A percentile compares a stretch with the other conserved stretches of the same genome.
These are phyloP conservation scores for Todiramphus saurophagus DNA, from an alignment of 2,113 vertebrate species.

Conservation along the genomic window DNA sequence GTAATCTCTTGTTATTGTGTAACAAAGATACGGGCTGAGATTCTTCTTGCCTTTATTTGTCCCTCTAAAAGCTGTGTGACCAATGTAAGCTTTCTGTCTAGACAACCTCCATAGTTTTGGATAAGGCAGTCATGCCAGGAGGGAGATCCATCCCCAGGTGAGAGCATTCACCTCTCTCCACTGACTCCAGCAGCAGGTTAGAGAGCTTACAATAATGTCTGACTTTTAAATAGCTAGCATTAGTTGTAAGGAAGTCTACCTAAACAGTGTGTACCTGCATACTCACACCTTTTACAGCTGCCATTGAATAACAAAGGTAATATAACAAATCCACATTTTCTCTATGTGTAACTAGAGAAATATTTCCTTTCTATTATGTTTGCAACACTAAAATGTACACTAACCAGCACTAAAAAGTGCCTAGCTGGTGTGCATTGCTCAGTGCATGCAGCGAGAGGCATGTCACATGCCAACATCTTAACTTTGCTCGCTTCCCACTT, in stretches of 20 bases:
- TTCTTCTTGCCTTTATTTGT: neutral
- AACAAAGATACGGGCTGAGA: neutral
- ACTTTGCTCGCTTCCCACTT: conserved; percentile 7
- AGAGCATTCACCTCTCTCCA: neutral
- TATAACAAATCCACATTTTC: neutral
- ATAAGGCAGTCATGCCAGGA: neutral
- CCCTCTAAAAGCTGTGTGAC: neutral
- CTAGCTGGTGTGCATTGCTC: neutral
- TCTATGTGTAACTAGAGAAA: neutral
- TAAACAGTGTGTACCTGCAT: neutral
- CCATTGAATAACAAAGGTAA: neutral
- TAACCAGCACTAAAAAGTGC: neutral
- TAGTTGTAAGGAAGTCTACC: neutral
- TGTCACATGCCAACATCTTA: neutral
- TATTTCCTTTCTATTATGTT: neutral
- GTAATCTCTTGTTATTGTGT: neutral
- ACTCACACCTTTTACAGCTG: neutral
- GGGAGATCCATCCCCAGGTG: neutral
- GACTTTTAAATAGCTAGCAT: neutral
- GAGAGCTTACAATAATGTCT: neutral
- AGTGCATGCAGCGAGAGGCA: neutral
- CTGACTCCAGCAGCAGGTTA: neutral
- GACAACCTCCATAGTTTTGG: neutral
- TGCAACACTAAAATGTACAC: neutral
- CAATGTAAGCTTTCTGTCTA: neutral